Percentiles rank a stretch among this genome's conserved stretches.
phyloP scores from a whole-genome alignment of 1,140 invertebrate species.

The Temnothorax curvispinosus region DNA sequence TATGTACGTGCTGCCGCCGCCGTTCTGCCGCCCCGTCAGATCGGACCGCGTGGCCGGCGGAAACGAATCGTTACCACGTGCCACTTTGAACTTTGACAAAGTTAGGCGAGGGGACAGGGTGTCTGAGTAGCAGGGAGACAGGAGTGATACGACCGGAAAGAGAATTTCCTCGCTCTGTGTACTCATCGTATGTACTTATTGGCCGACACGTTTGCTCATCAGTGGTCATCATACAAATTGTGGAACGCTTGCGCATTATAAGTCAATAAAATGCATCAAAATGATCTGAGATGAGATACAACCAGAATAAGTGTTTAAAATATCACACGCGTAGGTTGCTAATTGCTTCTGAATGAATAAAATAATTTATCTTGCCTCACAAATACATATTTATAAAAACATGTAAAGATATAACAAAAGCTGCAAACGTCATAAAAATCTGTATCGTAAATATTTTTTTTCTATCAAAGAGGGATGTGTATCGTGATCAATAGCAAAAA shows the following conservation, averaged over 20 bases:
- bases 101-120: conserved; percentile 50
- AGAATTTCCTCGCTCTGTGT: conserved; percentile 50
- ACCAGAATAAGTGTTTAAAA: background rate
- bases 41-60: conserved; percentile 65
- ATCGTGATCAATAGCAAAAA: background rate
- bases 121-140: conserved; percentile 12
- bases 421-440: background rate
- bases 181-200: conserved; percentile 17
- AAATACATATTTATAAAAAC: background rate
- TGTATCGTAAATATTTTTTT: background rate
- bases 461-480: background rate
- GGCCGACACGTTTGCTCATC: background rate
- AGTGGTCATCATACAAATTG: conserved; percentile 15
- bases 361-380: background rate
- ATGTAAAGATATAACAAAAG: background rate
- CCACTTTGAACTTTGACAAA: conserved; percentile 72
- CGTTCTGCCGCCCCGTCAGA: conserved; percentile 56
- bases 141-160: conserved; percentile 45
- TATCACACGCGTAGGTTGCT: background rate
- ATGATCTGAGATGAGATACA: background rate
- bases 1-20: conserved; percentile 66
- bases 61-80: conserved; percentile 75
- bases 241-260: background rate
- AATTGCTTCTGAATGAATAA: background rate
- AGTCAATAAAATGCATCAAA: background rate